Base-by-base conservation (phyloP, 92 coral and sea anemone species). In the Siderastrea siderea region DNA sequence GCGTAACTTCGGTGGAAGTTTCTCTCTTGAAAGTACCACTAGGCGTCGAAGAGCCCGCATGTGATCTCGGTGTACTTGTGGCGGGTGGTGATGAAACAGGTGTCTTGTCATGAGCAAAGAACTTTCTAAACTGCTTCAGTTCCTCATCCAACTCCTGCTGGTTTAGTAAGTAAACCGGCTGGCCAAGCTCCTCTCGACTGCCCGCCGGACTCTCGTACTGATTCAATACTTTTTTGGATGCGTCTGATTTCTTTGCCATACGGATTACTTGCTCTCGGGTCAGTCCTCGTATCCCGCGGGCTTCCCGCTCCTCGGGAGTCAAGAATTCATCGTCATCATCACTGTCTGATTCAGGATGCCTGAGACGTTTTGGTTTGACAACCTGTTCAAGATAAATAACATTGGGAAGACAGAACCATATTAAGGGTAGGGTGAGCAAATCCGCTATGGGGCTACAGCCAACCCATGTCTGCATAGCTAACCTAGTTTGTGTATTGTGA, bases 231-330 rank as follows among this genome's bases (percentile, higher is more conserved):
- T 11, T 83, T 60, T 67, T 95, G 15, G 94, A 92, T 63, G 98
- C 98, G 68, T 95, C 98, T 12, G 98, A 95, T 79, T 95, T 95
- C 85, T 95, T 95, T 13, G 98, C 96, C 98, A 95, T 95, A 43
- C 96, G 95, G 50, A 95, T 93, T 47, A 95, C 98, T 79, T 93
- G 95, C 65, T 81, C 92, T 1, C 98, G 95, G 3, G 98, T 95
- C 26, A 95, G 84, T 47, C 98, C 98, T 16, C 98, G 92, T 3
- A 84, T 88, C 52, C 94, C 86, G 14, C 98, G 98, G 13, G 98
- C 92, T 61, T 91, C 87, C 77, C 94, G 89, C 46, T 88, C 92
- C 43, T 79, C 74, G 0, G 91, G 84, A 7, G 90, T 90, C 44
- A 89, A 80, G 62, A 92, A 73, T 13, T 89, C 93, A 63, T 94